These are phyloP conservation scores for Plestiodon gilberti DNA, from an alignment of 2,113 vertebrate species.

Conservation along the genomic window DNA sequence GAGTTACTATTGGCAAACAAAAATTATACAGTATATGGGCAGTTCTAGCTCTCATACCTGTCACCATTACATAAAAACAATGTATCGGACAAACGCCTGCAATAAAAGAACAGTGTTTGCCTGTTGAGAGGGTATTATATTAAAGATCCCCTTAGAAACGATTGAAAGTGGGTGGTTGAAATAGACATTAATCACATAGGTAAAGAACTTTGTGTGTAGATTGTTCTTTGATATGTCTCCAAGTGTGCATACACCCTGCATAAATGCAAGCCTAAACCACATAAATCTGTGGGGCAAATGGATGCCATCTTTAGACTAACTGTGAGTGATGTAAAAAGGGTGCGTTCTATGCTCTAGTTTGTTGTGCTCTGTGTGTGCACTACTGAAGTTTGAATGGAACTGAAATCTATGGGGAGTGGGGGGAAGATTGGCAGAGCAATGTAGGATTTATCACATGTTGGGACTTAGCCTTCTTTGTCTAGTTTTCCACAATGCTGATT, in stretches of 20 bases:
- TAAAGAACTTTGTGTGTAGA: not conserved
- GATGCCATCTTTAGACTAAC: no score
- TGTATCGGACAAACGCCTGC: not conserved
- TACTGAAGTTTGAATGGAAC: no score
- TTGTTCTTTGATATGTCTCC: not conserved
- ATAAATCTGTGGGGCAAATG: not conserved
- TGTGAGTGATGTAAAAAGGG: no score
- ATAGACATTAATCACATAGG: not conserved
- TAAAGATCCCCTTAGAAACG: not conserved
- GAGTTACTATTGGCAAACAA: not conserved
- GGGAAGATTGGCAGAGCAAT: no score
- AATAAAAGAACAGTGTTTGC: not conserved
- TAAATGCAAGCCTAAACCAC: not conserved
- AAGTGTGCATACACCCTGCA: no score
- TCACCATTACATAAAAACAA: not conserved
- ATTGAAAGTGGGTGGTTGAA: not conserved
- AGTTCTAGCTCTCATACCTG: not conserved
- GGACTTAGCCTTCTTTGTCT: no score
- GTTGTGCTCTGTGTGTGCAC: no score
- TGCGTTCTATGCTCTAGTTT: no score
- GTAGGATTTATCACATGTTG: no score
- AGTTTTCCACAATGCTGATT: no score
- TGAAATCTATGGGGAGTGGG: no score
- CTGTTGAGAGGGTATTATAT: not conserved
- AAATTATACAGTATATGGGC: not conserved